phyloP scores from a whole-genome alignment of 2,797 vertebrate genomes.

The Momotus momota region DNA sequence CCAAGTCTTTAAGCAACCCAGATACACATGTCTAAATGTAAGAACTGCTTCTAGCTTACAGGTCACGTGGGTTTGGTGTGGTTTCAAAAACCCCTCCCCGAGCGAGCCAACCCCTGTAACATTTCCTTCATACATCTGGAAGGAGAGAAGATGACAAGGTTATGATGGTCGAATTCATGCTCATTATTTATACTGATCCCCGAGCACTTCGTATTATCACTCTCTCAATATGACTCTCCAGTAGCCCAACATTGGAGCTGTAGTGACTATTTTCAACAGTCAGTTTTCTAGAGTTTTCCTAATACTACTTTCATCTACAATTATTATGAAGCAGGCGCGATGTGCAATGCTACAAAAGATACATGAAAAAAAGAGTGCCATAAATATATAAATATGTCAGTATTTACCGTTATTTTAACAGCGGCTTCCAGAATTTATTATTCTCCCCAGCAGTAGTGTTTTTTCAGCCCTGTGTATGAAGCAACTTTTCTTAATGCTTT shows the following conservation, averaged over 20 bases:
- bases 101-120: accelerated
- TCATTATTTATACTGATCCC: not conserved
- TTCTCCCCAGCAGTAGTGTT: not conserved
- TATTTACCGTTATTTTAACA: not conserved
- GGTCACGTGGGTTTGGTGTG: not conserved
- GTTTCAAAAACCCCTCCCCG: not conserved
- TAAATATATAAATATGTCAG: not conserved
- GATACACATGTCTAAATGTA: not conserved
- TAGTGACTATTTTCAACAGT: not conserved
- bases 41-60: not conserved
- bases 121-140: not conserved
- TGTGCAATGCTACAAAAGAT: not conserved
- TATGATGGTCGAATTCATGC: not conserved
- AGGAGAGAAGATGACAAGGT: not conserved
- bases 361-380: not conserved
- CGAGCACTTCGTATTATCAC: not conserved
- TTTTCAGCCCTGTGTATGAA: not conserved
- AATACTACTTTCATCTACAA: not conserved
- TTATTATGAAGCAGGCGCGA: not conserved
- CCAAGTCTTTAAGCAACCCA: not conserved
- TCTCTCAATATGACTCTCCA: not conserved
- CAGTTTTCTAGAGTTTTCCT: not conserved
- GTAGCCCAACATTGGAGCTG: not conserved
- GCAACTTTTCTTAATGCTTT: slow-evolving; percentile 24
- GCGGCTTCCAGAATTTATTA: not conserved